Percentiles rank a stretch among this genome's conserved stretches.
Evolutionary conservation across 2,113 vertebrate genomes (phyloP).

Genomic region (Catharus bicknelli): DNA sequence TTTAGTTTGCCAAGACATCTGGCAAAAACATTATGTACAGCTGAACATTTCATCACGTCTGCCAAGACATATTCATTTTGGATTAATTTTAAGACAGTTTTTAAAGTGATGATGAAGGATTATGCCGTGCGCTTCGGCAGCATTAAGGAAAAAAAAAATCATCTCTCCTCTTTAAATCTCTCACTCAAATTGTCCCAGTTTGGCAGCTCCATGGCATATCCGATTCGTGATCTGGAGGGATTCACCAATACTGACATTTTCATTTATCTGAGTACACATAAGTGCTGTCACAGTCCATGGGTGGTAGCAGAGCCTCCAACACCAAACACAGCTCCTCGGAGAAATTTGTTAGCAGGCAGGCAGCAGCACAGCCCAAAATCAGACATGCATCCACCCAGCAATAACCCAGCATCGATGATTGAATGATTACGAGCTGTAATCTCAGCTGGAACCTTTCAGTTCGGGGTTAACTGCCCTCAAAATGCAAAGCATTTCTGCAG

Average conservation of each 20-base stretch:
- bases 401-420: not conserved
- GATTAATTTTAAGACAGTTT: slow-evolving; percentile 37
- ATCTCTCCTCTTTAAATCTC: not conserved
- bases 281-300: not conserved
- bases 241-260: not conserved
- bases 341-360: not conserved
- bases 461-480: not conserved
- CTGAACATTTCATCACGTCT: slow-evolving; percentile 33
- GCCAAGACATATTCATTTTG: slow-evolving; percentile 23
- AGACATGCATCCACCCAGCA: not conserved
- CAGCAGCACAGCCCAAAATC: not conserved
- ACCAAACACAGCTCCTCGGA: not conserved
- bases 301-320: not conserved
- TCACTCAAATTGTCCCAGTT: not conserved
- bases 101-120: slow-evolving; percentile 27
- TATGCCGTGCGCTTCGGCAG: not conserved
- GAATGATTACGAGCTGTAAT: not conserved
- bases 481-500: not conserved
- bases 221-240: not conserved
- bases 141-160: not conserved
- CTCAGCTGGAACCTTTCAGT: not conserved
- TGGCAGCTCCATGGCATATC: not conserved
- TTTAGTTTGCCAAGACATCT: slow-evolving; percentile 28
- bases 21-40: not conserved
- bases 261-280: not conserved